Percentiles rank a stretch among this genome's conserved stretches.
These are phyloP conservation scores for Drosophila setosimentum DNA, from an alignment of 2,888 invertebrate genomes.

Conservation along the genomic window DNA sequence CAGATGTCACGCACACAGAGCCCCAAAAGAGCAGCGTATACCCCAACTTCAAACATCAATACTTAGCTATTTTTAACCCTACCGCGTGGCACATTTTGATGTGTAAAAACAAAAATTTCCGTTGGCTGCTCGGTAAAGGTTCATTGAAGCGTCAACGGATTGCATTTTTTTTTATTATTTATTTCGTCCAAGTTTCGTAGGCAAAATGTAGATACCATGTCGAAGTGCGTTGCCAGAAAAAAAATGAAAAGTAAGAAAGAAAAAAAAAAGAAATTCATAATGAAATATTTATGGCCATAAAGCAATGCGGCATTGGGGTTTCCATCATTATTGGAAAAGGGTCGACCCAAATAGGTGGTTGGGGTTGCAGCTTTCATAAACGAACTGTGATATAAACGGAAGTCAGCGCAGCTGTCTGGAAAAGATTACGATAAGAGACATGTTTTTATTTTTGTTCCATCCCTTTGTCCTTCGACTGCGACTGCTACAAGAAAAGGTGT, in stretches of 20 bases:
- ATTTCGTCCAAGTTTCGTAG: constrained; percentile 60
- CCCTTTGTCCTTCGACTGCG: constrained; percentile 25
- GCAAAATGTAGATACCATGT: constrained; percentile 69
- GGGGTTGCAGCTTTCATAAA: constrained; percentile 14
- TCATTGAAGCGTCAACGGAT: constrained; percentile 75
- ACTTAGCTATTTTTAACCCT: constrained; percentile 66
- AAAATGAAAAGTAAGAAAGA: constrained; percentile 14
- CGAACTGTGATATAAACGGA: constrained; percentile 62
- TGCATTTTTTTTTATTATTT: constrained; percentile 82
- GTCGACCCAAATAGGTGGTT: constrained; percentile 32
- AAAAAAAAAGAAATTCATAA: constrained; percentile 68
- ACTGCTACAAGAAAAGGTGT: constrained; percentile 15
- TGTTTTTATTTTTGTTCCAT: constrained; percentile 39
- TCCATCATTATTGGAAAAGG: constrained; percentile 68
- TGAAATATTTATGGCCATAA: constrained; percentile 81
- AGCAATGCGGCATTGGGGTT: constrained; percentile 71
- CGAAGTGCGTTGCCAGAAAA: constrained; percentile 59
- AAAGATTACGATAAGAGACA: constrained; percentile 77
- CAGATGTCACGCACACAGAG: constrained; percentile 76
- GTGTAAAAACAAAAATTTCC: constrained; percentile 71
- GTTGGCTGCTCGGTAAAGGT: constrained; percentile 42
- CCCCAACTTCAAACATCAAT: constrained; percentile 32
- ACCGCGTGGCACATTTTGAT: constrained; percentile 72
- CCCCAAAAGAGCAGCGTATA: background rate
- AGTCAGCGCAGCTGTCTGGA: constrained; percentile 78